phyloP scores from a whole-genome alignment of 2,888 invertebrate species.

The Diabrotica balteata region DNA sequence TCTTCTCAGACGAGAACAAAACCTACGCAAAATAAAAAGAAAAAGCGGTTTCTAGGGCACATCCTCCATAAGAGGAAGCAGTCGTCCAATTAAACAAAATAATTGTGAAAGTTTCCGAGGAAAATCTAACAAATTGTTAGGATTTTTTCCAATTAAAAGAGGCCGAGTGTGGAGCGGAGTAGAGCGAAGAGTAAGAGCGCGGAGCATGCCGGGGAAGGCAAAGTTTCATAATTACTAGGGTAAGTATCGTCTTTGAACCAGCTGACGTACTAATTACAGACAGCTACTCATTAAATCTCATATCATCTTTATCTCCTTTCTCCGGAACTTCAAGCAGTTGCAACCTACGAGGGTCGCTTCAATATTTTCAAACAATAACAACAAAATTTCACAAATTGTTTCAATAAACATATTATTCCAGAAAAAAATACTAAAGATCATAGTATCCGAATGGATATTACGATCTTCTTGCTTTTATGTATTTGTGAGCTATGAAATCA shows the following conservation, averaged over 20 bases:
- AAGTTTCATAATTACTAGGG: conserved; percentile 39
- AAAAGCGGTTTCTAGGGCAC: too few relatives aligned
- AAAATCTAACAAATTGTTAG: conserved; percentile 24
- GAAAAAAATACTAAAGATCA: too few relatives aligned
- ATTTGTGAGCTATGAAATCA: background rate
- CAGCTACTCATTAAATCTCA: conserved; percentile 37
- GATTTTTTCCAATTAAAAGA: conserved; percentile 28
- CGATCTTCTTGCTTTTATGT: background rate
- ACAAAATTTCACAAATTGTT: background rate
- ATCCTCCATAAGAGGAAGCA: background rate
- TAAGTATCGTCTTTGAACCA: conserved; percentile 39
- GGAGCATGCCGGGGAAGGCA: conserved; percentile 28
- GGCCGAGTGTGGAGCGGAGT: conserved; percentile 6
- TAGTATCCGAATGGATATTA: too few relatives aligned
- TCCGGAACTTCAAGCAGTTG: conserved; percentile 3
- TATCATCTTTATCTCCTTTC: conserved; percentile 31
- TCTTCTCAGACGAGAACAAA: too few relatives aligned
- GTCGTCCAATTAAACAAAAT: conserved; percentile 19
- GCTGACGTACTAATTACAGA: conserved; percentile 40
- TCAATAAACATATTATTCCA: too few relatives aligned
- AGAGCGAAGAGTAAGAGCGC: too few relatives aligned
- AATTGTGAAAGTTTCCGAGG: conserved; percentile 22
- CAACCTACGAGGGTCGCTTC: background rate
- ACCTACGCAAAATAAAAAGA: too few relatives aligned
- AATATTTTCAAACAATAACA: background rate